These are phyloP conservation scores for Achroia grisella DNA, from an alignment of 1,140 invertebrate genomes.

Conservation along the genomic window DNA sequence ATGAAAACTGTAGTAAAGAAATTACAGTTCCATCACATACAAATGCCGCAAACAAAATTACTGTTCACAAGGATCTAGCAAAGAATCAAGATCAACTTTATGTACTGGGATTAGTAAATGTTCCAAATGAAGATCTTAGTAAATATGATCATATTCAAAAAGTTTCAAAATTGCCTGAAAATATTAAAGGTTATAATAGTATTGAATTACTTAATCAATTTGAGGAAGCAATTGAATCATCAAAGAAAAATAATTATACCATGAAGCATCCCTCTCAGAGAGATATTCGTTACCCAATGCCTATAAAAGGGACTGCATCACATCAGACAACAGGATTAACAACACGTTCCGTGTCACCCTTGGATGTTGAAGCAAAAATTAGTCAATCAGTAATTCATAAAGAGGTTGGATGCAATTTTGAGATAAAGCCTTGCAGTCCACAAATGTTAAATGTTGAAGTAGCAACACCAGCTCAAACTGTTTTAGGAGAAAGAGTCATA, in stretches of 20 bases:
- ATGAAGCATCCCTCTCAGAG: slow-evolving; percentile 15
- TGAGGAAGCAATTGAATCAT: slow-evolving; percentile 59
- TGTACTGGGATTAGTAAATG: slow-evolving; percentile 64
- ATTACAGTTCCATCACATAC: slow-evolving; percentile 12
- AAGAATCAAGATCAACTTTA: slow-evolving; percentile 63
- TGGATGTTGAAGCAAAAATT: slow-evolving; percentile 73
- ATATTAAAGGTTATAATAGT: slow-evolving; percentile 66
- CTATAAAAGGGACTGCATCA: slow-evolving; percentile 16
- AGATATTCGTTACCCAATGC: slow-evolving; percentile 15
- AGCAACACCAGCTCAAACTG: slow-evolving; percentile 50
- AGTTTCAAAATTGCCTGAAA: slow-evolving; percentile 68
- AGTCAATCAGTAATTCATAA: slow-evolving; percentile 73
- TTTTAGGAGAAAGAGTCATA: slow-evolving; percentile 52
- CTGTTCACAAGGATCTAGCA: slow-evolving; percentile 21
- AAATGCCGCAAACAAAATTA: slow-evolving; percentile 23
- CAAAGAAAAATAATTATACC: slow-evolving; percentile 29
- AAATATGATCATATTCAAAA: slow-evolving; percentile 72
- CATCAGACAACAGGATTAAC: slow-evolving; percentile 22
- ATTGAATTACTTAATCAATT: slow-evolving; percentile 63
- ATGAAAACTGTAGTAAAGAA: slow-evolving; percentile 38
- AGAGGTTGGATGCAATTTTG: slow-evolving; percentile 72
- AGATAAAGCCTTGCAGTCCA: slow-evolving; percentile 71
- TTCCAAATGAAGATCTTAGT: slow-evolving; percentile 59
- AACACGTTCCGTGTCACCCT: slow-evolving; percentile 50
- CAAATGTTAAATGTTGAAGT: slow-evolving; percentile 64